A percentile compares a stretch with the other conserved stretches of the same genome.
These are phyloP conservation scores for Oscheius sp. DNA, from an alignment of 2,888 invertebrate species.

Conservation along the genomic window DNA sequence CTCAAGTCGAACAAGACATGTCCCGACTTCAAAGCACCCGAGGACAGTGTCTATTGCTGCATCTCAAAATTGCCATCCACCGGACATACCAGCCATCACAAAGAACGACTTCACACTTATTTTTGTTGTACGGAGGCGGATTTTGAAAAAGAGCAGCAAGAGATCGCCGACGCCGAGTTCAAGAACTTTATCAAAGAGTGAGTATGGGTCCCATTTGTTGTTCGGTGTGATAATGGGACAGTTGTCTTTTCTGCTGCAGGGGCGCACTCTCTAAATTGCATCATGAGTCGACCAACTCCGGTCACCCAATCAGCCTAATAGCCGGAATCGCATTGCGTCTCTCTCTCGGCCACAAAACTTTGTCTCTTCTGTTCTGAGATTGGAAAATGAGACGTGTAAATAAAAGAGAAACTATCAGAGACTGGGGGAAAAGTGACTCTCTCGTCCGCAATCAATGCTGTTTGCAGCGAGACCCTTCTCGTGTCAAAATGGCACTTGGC, in stretches of 20 bases:
- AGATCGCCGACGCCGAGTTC: constrained; percentile 49
- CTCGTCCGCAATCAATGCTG: constrained; percentile 32
- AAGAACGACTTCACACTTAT: constrained; percentile 42
- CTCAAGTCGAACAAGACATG: constrained; percentile 49
- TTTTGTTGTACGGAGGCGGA: constrained; percentile 52
- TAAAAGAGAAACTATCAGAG: too few species aligned
- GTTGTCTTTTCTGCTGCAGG: constrained; percentile 17
- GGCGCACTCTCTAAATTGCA: constrained; percentile 12
- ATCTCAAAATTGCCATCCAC: constrained; percentile 53
- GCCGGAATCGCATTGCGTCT: constrained; percentile 31
- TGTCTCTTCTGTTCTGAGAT: constrained; percentile 1
- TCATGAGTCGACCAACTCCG: constrained; percentile 29
- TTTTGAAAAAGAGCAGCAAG: constrained; percentile 53
- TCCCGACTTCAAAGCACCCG: constrained; percentile 57
- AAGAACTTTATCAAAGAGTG: constrained; percentile 53
- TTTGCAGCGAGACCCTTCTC: constrained; percentile 26
- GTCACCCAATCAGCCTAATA: constrained; percentile 35
- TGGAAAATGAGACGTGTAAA: too few species aligned
- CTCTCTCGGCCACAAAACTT: constrained; percentile 1
- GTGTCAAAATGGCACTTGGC: constrained; percentile 36
- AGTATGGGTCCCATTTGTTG: constrained; percentile 29
- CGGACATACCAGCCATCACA: constrained; percentile 31
- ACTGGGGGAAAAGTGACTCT: background rate
- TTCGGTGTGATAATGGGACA: constrained; percentile 13
- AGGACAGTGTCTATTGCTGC: constrained; percentile 48